Evolutionary conservation across 2,888 invertebrate genomes (phyloP), one percentile per base, ranked within the genome.

Genomic region (Callyntrura guangdongensis): DNA sequence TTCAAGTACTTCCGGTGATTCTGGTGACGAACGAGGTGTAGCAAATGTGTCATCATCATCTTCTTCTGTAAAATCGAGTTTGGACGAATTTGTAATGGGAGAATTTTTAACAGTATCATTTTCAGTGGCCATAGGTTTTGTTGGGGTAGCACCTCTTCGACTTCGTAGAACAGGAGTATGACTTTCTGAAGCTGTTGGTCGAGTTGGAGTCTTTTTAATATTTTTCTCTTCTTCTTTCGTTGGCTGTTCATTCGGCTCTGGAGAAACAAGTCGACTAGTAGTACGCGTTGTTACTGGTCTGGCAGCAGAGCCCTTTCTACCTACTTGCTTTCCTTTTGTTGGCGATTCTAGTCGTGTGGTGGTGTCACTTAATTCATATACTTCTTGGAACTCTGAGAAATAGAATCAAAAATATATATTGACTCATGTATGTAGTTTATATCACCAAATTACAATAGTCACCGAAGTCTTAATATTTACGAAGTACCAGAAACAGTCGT

Each of bases 111-210:
- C 74, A 8, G 25, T n/a, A 0, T 79, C 86, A 12, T 56, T 59
- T 72, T 90, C 86, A 14, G n/a, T 59, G 9, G 69, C 22, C 2
- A 20, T 53, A 9, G 84, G 27, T 69, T 90, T 90, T 0, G 90
- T 90, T 8, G 90, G 90, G 4, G 90, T 90, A n/a, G 81, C 72
- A 17, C 85, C 85, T 81, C 85, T 79, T 0, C 86, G 84, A 27
- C 90, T 81, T 11, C 90, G 22, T 8, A 85, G 49, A 0, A 47
- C 36, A 17, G 90, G 90, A 9, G 79, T 85, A 27, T 85, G 22
- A 47, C 49, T 12, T 17, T 85, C 90, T 36, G 47, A 49, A 17
- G 81, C 77, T 2, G 56, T 14, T 17, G 84, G 89, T 3, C 89
- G 64, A 27, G 22, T 49, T 1, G 36, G 53, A 1, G 49, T 22